Evolutionary conservation across 2,797 vertebrate species (phyloP).

Genomic region (Falco naumanni): DNA sequence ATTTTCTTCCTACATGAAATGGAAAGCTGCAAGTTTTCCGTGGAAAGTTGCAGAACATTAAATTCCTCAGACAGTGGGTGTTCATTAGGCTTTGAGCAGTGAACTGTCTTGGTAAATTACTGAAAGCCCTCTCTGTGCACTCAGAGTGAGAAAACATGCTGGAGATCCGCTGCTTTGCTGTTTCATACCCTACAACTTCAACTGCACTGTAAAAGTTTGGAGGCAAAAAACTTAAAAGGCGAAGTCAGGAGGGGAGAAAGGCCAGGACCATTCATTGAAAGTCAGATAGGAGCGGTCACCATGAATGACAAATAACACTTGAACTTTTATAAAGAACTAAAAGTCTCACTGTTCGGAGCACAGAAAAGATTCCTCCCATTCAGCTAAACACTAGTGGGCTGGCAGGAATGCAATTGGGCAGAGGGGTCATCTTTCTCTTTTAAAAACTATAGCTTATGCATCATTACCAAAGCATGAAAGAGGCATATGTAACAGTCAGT

Average conservation of each 20-base stretch:
- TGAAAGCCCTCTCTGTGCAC: background rate
- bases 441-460: background rate
- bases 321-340: background rate
- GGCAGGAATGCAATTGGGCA: background rate
- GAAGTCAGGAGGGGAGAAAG: background rate
- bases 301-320: background rate
- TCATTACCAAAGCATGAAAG: background rate
- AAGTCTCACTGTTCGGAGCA: background rate
- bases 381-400: background rate
- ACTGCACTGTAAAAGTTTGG: background rate
- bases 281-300: background rate
- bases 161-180: background rate
- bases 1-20: constrained; percentile 61
- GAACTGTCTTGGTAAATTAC: background rate
- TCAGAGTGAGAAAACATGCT: background rate
- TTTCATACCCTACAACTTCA: background rate
- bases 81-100: background rate
- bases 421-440: background rate
- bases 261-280: background rate
- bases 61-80: background rate
- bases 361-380: background rate
- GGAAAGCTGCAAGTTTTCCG: background rate
- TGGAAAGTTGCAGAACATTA: background rate
- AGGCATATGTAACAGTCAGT: background rate
- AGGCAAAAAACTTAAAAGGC: background rate